A percentile compares a stretch with the other conserved stretches of the same genome.
Conservation (phyloP, 1,140 invertebrate genomes). For the Euglossa dilemma region DNA sequence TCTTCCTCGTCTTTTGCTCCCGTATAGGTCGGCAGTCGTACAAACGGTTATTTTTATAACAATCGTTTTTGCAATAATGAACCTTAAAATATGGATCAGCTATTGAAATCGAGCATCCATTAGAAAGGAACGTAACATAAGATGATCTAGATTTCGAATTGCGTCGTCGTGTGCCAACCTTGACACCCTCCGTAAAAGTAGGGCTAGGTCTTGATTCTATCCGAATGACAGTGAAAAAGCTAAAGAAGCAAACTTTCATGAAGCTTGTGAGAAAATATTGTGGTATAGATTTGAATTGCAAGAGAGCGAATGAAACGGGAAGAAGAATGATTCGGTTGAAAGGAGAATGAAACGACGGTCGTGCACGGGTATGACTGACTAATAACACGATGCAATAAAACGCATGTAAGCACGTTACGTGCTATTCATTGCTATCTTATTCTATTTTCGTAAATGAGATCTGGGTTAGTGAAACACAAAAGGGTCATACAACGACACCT, state of each 20-base stretch:
- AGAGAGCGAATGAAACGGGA: neutral
- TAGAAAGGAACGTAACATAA: neutral
- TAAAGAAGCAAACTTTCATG: neutral
- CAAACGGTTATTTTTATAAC: neutral
- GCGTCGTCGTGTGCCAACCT: conserved; percentile 41
- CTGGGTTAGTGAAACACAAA: conserved; percentile 75
- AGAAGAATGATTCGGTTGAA: neutral
- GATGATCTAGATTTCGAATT: conserved; percentile 50
- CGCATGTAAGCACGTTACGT: conserved; percentile 37
- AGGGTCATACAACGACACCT: conserved; percentile 53
- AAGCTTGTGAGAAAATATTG: too few relatives aligned
- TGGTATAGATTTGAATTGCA: too few relatives aligned
- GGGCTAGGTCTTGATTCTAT: conserved; percentile 35
- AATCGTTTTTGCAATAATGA: neutral
- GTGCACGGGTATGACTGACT: conserved; percentile 10
- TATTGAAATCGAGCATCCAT: neutral
- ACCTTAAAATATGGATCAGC: neutral
- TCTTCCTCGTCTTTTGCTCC: neutral
- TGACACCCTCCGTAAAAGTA: conserved; percentile 46
- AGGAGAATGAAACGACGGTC: conserved; percentile 1
- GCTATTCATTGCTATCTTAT: conserved; percentile 65
- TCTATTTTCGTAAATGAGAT: conserved; percentile 77
- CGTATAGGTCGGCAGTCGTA: neutral
- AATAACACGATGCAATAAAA: conserved; percentile 68
- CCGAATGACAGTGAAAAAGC: neutral